These are phyloP conservation scores for Brachycybe producta DNA, from an alignment of 2,888 invertebrate genomes.

Conservation along the genomic window DNA sequence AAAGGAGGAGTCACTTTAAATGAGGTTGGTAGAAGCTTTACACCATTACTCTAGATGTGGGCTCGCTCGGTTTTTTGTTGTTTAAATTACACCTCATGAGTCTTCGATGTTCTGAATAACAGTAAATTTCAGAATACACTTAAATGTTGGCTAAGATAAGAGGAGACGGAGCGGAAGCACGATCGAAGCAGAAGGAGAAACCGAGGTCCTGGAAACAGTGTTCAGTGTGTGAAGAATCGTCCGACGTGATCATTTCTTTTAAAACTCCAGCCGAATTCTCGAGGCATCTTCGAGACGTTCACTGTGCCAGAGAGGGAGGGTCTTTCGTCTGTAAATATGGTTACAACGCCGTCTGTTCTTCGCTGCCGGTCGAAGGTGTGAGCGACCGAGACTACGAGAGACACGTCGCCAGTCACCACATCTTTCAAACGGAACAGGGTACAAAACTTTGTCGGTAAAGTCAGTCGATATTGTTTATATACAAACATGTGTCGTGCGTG, in stretches of 20 bases:
- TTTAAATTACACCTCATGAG: too few relatives aligned
- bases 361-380: conserved; percentile 76
- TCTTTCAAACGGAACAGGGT: conserved; percentile 25
- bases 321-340: conserved; percentile 79
- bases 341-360: conserved; percentile 69
- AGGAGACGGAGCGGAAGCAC: too few relatives aligned
- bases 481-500: not conserved
- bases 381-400: conserved; percentile 76
- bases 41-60: too few relatives aligned
- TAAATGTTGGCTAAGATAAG: too few relatives aligned
- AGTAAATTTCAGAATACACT: too few relatives aligned
- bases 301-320: conserved; percentile 72
- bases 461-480: too few relatives aligned
- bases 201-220: conserved; percentile 18
- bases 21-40: too few relatives aligned
- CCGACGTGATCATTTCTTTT: conserved; percentile 16
- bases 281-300: conserved; percentile 64
- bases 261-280: conserved; percentile 31
- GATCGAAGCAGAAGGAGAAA: too few relatives aligned
- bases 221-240: conserved; percentile 8
- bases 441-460: too few relatives aligned
- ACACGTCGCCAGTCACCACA: conserved; percentile 57
- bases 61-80: too few relatives aligned
- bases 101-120: not conserved
- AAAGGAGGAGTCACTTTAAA: too few relatives aligned